Base-by-base conservation (phyloP, 2,113 vertebrate genomes). In the Machaerirhynchus nigripectus region DNA sequence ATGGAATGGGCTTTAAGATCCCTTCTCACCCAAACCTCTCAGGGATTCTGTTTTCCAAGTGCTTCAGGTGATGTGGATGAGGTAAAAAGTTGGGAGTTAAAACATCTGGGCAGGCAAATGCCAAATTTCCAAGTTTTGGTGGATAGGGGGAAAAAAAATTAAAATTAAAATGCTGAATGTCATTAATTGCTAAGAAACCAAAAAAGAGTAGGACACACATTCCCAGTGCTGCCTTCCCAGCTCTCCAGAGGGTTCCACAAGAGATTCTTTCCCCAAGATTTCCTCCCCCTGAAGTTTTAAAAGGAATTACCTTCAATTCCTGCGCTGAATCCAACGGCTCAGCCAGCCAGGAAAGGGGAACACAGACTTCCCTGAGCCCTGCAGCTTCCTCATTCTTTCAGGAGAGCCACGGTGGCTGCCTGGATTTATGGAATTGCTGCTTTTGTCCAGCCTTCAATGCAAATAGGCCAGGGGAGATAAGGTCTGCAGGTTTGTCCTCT, bases 401-500 rank as follows among this genome's bases (percentile, higher is more conserved):
- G 37, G 20, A 46, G 44, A 96, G 91, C 70, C 87, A 42, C 4
- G 1, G 9, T 16, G 56, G 65, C 83, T n/a, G 64, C 84, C 52
- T 61, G 8, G 79, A 84, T 96, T 88, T 74, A 92, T 55, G 92
- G 75, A 91, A 94, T 33, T 27, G 56, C 71, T 94, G 96, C 85
- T 96, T 93, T 87, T 89, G 93, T 94, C 93, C 95, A 89, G 56
- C 93, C 93, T 96, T 94, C 92, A 84, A 87, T 23, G 90, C 80
- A 95, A 96, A 95, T 12, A 89, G 87, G 80, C n/a, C 75, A 84
- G 80, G 86, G 59, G 61, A 90, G 86, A 69, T 67, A 85, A 93
- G 78, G 91, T 57, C 87, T 63, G 84, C 30, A 22, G 56, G 0
- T 31, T 40, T 14, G 40, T 56, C 69, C 60, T 91, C 67, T 71